Conservation (phyloP, 2,113 vertebrate genomes). For the Ceyx margarethae region DNA sequence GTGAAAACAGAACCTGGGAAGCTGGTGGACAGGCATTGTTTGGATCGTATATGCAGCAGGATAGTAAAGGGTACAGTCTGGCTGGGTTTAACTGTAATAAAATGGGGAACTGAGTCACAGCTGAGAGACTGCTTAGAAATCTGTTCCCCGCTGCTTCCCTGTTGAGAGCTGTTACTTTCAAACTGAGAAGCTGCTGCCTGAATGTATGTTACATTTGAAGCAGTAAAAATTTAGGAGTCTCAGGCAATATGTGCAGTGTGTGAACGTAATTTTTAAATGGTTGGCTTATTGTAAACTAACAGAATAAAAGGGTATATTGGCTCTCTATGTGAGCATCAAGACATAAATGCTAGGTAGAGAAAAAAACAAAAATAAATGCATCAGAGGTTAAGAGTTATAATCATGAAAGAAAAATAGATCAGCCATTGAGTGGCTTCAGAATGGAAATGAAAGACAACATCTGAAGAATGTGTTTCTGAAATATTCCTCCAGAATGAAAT, state of each 20-base stretch:
- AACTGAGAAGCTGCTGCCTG: background rate
- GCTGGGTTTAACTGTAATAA: background rate
- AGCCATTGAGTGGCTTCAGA: background rate
- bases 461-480: background rate
- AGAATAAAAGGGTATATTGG: background rate
- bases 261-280: background rate
- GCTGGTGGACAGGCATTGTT: background rate
- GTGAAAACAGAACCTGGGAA: background rate
- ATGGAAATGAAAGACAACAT: background rate
- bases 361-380: background rate
- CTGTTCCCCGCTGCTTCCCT: background rate
- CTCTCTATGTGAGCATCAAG: accelerated
- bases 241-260: background rate
- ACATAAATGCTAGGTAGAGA: background rate
- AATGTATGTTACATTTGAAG: background rate
- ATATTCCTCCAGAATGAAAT: background rate
- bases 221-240: background rate
- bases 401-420: background rate
- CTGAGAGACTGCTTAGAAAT: background rate
- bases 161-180: background rate
- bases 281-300: background rate
- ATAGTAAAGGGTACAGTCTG: background rate
- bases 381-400: background rate
- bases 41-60: background rate
- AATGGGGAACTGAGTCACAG: background rate